Evolutionary conservation across 2,797 vertebrate genomes (phyloP), one percentile per base, ranked within the genome.

Genomic region (Pelochelys cantorii): DNA sequence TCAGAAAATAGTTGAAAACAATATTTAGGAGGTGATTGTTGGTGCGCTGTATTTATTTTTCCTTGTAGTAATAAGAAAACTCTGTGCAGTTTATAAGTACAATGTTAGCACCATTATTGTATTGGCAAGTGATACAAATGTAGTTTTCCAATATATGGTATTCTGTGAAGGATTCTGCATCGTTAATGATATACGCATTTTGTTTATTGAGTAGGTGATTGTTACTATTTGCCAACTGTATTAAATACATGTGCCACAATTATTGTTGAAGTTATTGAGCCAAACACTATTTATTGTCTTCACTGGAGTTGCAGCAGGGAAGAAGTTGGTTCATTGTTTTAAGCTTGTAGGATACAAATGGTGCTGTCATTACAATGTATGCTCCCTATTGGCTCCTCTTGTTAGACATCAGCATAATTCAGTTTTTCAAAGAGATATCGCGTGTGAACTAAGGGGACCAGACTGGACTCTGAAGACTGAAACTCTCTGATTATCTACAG

Each of bases 81-180:
- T 9, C 90, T 79, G 62, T 85, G 85, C 22, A 81, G 87, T 79
- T 29, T 95, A 18, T 87, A 92, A 82, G 81, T 93, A 96, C 92
- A 83, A 81, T 85, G 92, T 88, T 80, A 87, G 34, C 29, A 88
- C 78, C 52, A 80, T 95, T 92, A 79, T 93, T 96, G 81, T 29
- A 18, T 65, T 90, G 89, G 93, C 87, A 92, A 83, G 77, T 83
- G 54, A 37, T 17, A 27, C 79, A 88, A 75, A 48, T 74, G 5
- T 8, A 62, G 31, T 89, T 81, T 95, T 95, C 91, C 4, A 12
- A 86, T 87, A 87, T 68, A 83, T 42, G 0, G 0, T 53, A 78
- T 84, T 96, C 83, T 94, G 74, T 96, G 96, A 95, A 95, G 95
- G 89, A 95, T 92, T 94, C 93, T 93, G 91, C 89, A 90, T 89